Evolutionary conservation across 2,113 vertebrate species (phyloP).

Genomic region (Triplophysa siluroides): DNA sequence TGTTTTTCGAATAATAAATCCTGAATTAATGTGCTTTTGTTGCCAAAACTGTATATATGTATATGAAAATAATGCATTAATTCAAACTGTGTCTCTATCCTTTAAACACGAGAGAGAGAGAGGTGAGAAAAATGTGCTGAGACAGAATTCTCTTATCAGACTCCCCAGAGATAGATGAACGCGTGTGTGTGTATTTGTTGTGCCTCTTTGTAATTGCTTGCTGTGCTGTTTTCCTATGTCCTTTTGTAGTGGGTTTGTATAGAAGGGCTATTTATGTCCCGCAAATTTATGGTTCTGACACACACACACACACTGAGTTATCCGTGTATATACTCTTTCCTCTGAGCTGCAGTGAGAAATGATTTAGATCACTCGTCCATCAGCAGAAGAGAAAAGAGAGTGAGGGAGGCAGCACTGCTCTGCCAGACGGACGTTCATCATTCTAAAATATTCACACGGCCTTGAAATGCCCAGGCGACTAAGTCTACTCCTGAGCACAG

Average conservation of each 20-base stretch:
- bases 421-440: constrained; percentile 40
- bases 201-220: constrained; percentile 31
- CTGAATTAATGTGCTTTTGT: background rate
- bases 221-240: constrained; percentile 30
- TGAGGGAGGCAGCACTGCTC: background rate
- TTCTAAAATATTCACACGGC: constrained; percentile 34
- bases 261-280: constrained; percentile 20
- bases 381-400: background rate
- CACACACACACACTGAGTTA: constrained; percentile 13
- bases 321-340: constrained; percentile 16
- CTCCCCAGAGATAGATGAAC: constrained; percentile 36
- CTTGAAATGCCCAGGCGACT: constrained; percentile 32
- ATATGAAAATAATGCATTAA: background rate
- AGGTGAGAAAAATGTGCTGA: constrained; percentile 32
- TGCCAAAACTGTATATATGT: background rate
- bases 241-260: constrained; percentile 28
- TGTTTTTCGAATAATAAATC: too few relatives aligned
- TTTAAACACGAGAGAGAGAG: background rate
- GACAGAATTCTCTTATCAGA: constrained; percentile 44
- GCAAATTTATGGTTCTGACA: constrained; percentile 21
- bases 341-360: constrained; percentile 27
- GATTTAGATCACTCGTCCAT: constrained; percentile 10
- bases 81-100: constrained; percentile 5
- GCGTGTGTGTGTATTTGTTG: constrained; percentile 33
- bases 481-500: constrained; percentile 12